These are phyloP conservation scores for Balanococcus diminutus DNA, from an alignment of 2,888 invertebrate species.

Conservation along the genomic window DNA sequence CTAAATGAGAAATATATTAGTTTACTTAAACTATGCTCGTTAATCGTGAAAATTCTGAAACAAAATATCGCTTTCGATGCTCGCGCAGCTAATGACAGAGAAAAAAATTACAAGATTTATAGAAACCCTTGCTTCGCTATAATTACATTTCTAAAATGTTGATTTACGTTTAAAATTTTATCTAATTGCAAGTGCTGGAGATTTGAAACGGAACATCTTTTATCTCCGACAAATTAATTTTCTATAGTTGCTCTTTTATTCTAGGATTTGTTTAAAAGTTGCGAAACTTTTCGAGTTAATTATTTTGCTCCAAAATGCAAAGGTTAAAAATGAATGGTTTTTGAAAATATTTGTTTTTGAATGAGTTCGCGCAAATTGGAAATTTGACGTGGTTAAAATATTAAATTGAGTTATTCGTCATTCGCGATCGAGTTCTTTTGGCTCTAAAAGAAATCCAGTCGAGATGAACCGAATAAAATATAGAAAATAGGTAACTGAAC, in stretches of 20 bases:
- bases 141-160: conserved; percentile 35
- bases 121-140: conserved; percentile 21
- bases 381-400: not conserved
- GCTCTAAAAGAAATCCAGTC: not conserved
- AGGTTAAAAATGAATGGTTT: not conserved
- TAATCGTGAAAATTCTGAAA: conserved; percentile 9
- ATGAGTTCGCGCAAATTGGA: not conserved
- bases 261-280: not conserved
- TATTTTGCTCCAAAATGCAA: not conserved
- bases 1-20: conserved; percentile 11
- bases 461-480: not conserved
- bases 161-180: conserved; percentile 40
- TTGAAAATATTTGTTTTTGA: not conserved
- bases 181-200: conserved; percentile 1
- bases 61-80: conserved; percentile 19
- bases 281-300: not conserved
- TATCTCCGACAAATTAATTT: conserved; percentile 19
- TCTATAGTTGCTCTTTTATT: not conserved
- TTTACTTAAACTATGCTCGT: conserved; percentile 9
- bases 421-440: not conserved
- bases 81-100: not conserved
- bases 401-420: not conserved
- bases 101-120: conserved; percentile 35
- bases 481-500: not conserved
- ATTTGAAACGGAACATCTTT: conserved; percentile 30